Evolutionary conservation across 2,113 vertebrate species (phyloP).

Genomic region (Entomyzon cyanotis): DNA sequence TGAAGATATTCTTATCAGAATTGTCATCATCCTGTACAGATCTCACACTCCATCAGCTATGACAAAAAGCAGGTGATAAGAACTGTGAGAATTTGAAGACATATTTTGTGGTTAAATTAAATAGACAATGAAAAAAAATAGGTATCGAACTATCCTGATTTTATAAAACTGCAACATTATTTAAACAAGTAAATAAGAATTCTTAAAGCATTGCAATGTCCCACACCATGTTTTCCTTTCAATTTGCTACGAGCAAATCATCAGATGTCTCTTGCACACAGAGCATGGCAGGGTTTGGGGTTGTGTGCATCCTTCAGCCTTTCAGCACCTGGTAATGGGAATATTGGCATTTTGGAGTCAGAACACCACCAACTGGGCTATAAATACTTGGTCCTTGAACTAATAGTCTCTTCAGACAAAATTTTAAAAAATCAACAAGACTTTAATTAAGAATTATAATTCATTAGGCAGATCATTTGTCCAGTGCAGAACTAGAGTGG

Average conservation of each 20-base stretch:
- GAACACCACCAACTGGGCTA: neutral
- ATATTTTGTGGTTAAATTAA: neutral
- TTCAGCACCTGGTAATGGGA: neutral
- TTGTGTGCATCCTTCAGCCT: neutral
- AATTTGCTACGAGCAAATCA: neutral
- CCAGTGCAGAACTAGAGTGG: neutral
- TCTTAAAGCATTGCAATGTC: neutral
- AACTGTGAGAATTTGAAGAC: neutral
- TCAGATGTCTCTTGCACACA: neutral
- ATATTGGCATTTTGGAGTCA: neutral
- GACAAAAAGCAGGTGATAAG: neutral
- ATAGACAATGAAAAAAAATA: neutral
- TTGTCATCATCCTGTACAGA: neutral
- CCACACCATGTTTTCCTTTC: neutral
- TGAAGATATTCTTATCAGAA: neutral
- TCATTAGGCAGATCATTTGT: neutral
- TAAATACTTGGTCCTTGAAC: neutral
- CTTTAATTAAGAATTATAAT: neutral
- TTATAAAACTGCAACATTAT: neutral
- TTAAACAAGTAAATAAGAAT: neutral
- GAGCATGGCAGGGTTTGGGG: neutral
- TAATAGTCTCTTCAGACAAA: neutral
- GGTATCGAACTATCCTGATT: neutral
- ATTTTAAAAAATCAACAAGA: neutral
- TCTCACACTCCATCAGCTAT: neutral